Evolutionary conservation across 92 coral and sea anemone species (phyloP).

Genomic region (Desmophyllum pertusum): DNA sequence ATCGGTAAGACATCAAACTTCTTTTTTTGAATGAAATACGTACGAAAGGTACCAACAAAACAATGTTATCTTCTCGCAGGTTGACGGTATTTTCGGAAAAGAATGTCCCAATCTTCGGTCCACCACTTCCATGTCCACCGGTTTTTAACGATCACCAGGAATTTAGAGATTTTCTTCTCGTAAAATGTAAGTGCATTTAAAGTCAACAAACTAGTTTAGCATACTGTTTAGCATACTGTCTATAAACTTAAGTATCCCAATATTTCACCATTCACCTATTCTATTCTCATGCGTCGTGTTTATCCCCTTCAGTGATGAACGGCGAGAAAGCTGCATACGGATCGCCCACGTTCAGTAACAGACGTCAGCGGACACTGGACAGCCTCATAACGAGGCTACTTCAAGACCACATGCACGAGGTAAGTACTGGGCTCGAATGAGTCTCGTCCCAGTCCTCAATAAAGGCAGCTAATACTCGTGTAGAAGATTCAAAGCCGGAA

Average conservation of each 20-base stretch:
- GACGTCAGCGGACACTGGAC: slow-evolving; percentile 97
- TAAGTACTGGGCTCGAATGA: slow-evolving; percentile 4
- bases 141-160: slow-evolving; percentile 86
- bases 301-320: slow-evolving; percentile 73
- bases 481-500: neutral
- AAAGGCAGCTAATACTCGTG: no score
- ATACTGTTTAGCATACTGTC: neutral
- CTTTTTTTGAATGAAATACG: neutral
- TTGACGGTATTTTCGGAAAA: slow-evolving; percentile 90
- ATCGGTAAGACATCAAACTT: slow-evolving; percentile 62
- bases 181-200: slow-evolving; percentile 78
- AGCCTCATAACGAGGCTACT: slow-evolving; percentile 87
- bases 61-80: slow-evolving; percentile 40
- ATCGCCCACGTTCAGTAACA: slow-evolving; percentile 95
- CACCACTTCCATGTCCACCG: slow-evolving; percentile 95
- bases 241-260: no score
- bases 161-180: slow-evolving; percentile 93
- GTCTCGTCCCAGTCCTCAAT: neutral
- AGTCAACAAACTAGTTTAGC: neutral
- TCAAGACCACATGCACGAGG: slow-evolving; percentile 91
- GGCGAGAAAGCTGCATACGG: slow-evolving; percentile 98
- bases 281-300: neutral
- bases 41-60: neutral
- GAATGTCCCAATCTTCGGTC: slow-evolving; percentile 97
- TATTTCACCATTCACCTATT: neutral